Conservation (phyloP, 2,113 vertebrate species). For the Carettochelys insculpta region DNA sequence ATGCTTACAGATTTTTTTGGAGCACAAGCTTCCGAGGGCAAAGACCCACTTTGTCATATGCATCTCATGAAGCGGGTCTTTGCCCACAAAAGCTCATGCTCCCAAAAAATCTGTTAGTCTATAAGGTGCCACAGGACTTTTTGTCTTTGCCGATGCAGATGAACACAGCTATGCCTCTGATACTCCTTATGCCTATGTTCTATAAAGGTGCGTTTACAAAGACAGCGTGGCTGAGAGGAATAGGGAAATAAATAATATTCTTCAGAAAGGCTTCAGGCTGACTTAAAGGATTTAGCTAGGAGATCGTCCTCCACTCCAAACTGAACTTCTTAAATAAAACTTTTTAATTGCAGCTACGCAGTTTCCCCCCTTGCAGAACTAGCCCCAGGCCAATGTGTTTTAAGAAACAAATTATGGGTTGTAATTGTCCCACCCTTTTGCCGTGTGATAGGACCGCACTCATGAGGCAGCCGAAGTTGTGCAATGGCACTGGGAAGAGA, state of each 20-base stretch:
- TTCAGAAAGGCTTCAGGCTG: slow-evolving; percentile 1
- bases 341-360: slow-evolving; percentile 11
- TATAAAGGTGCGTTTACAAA: slow-evolving; percentile 64
- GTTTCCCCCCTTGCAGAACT: not conserved
- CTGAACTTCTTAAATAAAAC: slow-evolving; percentile 26
- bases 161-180: too few species aligned
- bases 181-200: slow-evolving; percentile 35
- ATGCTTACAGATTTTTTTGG: too few species aligned
- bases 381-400: slow-evolving; percentile 18
- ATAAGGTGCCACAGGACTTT: too few species aligned
- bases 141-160: too few species aligned
- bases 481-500: not conserved
- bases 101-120: too few species aligned
- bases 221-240: slow-evolving; percentile 56
- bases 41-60: too few species aligned
- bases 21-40: too few species aligned
- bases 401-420: not conserved
- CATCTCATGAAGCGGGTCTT: too few species aligned
- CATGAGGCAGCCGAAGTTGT: not conserved
- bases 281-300: slow-evolving; percentile 60
- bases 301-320: slow-evolving; percentile 57
- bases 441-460: not conserved
- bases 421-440: not conserved
- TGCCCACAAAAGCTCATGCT: too few species aligned
- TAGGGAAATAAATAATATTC: slow-evolving; percentile 62